Conservation (phyloP, 2,113 vertebrate genomes). For the Craseonycteris thonglongyai region DNA sequence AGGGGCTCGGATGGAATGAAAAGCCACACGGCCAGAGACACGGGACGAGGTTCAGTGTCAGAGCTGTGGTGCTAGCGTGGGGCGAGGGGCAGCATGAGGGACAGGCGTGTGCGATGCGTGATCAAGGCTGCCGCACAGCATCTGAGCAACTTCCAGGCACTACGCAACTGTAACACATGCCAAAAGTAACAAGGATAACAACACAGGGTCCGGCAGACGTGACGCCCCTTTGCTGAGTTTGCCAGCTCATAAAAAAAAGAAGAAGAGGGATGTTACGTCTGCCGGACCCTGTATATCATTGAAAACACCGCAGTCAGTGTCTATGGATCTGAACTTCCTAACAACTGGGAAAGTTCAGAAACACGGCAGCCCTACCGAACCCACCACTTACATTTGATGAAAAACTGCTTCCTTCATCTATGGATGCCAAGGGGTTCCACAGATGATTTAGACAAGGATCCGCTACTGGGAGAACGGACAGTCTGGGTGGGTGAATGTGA, state of each 20-base stretch:
- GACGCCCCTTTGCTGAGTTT: too few relatives aligned
- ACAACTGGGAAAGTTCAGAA: background rate
- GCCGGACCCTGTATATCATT: too few relatives aligned
- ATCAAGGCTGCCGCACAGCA: background rate
- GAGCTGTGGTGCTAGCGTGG: too few relatives aligned
- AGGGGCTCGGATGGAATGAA: conserved; percentile 12
- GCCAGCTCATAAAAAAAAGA: too few relatives aligned
- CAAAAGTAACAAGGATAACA: background rate
- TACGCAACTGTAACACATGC: too few relatives aligned
- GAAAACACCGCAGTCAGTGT: background rate
- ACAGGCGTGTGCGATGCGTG: background rate
- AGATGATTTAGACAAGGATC: background rate
- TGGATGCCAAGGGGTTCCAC: too few relatives aligned
- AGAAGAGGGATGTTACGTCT: too few relatives aligned
- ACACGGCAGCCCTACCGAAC: background rate
- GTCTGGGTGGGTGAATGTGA: too few relatives aligned
- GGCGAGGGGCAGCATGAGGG: background rate
- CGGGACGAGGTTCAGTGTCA: too few relatives aligned
- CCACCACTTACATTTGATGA: background rate
- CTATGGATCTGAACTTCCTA: background rate
- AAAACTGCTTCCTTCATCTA: background rate
- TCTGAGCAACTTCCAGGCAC: too few relatives aligned
- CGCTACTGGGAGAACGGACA: background rate
- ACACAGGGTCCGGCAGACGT: too few relatives aligned
- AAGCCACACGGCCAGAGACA: conserved; percentile 42